Base-by-base conservation (phyloP, 2,888 invertebrate genomes). In the Tetropium fuscum region DNA sequence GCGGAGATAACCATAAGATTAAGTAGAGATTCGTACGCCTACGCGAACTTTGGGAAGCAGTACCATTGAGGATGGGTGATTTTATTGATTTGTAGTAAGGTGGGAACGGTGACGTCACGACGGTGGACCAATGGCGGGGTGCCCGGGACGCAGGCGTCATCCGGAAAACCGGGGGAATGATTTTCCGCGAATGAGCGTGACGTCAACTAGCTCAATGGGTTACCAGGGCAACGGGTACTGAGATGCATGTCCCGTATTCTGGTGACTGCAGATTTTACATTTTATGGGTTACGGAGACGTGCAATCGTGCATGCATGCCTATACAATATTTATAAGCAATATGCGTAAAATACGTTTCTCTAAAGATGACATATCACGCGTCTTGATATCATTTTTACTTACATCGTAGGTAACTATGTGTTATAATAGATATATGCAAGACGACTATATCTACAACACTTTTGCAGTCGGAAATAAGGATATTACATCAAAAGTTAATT, bases 181-280 rank as follows among this genome's bases (percentile, higher is more conserved):
- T 74, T 75, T 74, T 69, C 72, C 66, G 70, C 73, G 72, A 76
- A 75, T 74, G 72, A 66, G 66, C 63, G 68, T 76, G 76, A 75
- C 76, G 75, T 74, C 76, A 75, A 69, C 63, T 68, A 67, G 49
- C 60, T 77, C 74, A 77, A 75, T 75, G 74, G 73, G 76, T 77
- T 75, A 72, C 75, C 74, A 57, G 70, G 76, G 74, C 58, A 75
- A 76, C 77, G 64, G 60, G 40, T 58, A 45, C 53, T 32, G 41
- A 51, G 58, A 48, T 62, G 60, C 63, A 60, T 47, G 53, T 48
- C 44, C 48, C 59, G 48, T 54, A 38, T 54, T 54, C 36, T 45
- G 48, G 15, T 27, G 43, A 48, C 34, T 58, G 58, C 58, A 58
- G 53, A 53, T 58, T 54, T 43, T 51, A 40, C 36, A 22, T 15